Evolutionary conservation across 1,140 invertebrate genomes (phyloP).

Genomic region (Brachionus plicatilis): DNA sequence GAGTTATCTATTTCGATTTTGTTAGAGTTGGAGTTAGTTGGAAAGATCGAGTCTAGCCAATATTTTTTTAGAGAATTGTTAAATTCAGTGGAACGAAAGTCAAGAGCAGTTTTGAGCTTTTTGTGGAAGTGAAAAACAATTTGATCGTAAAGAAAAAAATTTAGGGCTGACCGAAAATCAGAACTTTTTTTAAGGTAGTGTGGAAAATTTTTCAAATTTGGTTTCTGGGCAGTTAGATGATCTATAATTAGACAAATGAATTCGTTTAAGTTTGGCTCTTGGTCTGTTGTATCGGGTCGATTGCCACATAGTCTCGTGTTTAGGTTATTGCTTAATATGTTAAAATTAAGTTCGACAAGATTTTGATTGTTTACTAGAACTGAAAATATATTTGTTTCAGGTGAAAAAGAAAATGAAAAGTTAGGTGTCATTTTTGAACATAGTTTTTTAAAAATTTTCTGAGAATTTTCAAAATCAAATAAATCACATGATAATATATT

Average conservation of each 20-base stretch:
- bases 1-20: background rate
- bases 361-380: background rate
- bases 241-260: background rate
- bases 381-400: constrained; percentile 6
- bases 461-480: background rate
- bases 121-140: background rate
- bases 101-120: background rate
- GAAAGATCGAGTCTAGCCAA: background rate
- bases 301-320: background rate
- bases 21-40: background rate
- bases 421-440: background rate
- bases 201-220: background rate
- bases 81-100: background rate
- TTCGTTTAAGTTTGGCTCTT: constrained; percentile 11
- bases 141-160: background rate
- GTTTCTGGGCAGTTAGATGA: background rate
- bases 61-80: background rate
- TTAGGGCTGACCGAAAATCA: background rate
- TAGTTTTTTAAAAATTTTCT: background rate
- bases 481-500: background rate
- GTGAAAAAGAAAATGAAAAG: background rate
- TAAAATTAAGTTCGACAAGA: background rate
- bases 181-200: background rate
- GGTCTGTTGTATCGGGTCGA: background rate
- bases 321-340: background rate